phyloP scores from a whole-genome alignment of 2,797 vertebrate genomes.

The Orientallactaga sibirica region DNA sequence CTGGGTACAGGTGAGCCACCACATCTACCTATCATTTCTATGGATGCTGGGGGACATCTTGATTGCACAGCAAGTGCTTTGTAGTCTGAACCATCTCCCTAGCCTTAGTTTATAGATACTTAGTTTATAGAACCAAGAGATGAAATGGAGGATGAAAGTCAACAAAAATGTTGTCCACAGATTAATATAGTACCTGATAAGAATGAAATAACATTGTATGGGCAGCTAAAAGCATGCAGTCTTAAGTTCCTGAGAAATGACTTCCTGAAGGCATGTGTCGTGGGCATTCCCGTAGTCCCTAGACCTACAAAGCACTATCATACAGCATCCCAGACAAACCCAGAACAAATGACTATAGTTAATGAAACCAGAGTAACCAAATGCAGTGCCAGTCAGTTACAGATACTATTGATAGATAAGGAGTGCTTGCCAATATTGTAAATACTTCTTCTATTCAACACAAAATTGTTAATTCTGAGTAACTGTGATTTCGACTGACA shows the following conservation, averaged over 20 bases:
- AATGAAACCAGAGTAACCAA: slow-evolving; percentile 73
- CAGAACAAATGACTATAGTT: slow-evolving; percentile 82
- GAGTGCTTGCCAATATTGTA: slow-evolving; percentile 77
- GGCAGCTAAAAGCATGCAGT: slow-evolving; percentile 7
- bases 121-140: not conserved
- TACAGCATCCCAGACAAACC: slow-evolving; percentile 71
- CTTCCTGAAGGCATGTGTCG: slow-evolving; percentile 58
- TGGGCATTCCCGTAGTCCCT: not conserved
- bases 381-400: slow-evolving; percentile 66
- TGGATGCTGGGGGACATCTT: no score
- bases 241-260: not conserved
- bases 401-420: slow-evolving; percentile 81
- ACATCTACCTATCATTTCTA: no score
- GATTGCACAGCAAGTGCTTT: no score
- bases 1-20: no score
- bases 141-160: slow-evolving; percentile 9
- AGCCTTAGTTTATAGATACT: not conserved
- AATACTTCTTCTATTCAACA: slow-evolving; percentile 73
- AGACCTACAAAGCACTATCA: slow-evolving; percentile 52
- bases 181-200: not conserved
- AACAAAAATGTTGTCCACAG: not conserved
- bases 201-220: slow-evolving; percentile 1
- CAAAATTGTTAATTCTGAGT: slow-evolving; percentile 79
- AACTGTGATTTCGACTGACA: slow-evolving; percentile 82
- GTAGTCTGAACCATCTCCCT: no score